Base-by-base conservation (phyloP, 2,888 invertebrate species). In the Crioceris asparagi region DNA sequence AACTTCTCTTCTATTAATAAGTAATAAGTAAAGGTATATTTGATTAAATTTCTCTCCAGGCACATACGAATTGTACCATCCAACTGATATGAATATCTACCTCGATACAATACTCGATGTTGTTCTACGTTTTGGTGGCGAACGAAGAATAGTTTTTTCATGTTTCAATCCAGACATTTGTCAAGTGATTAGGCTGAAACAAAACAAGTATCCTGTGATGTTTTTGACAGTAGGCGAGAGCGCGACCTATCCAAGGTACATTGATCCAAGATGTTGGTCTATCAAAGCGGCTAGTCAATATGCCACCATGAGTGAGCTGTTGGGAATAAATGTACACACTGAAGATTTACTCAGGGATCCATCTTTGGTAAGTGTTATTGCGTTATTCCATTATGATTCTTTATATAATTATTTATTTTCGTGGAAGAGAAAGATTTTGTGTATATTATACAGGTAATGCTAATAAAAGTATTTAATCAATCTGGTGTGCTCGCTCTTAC, bases 81-180 rank as follows among this genome's bases (percentile, higher is more conserved):
- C 84, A 0, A 80, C 87, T 49, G 97, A 97, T 64, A 76, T 92
- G 57, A 98, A 98, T 64, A 67, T 81, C 38, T 97, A 91, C 62
- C 73, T 97, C 46, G 96, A 98, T 66, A 81, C 80, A 60, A 79
- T 85, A 43, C 68, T 97, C 39, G 82, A 84, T 62, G 83, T 83
- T 12, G 84, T 94, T 1, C 65, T 96, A 48, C 75, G 79, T 46
- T 51, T 87, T 60, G 88, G 83, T 5, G 83, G 77, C 3, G 69
- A 74, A 6, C 74, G 97, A 11, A 79, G 86, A 39, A 84, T 98
- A 40, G 81, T 97, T 14, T 85, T 97, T 56, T 92, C 92, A 0
- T 88, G 88, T 53, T 97, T 97, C 64, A 91, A 96, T 67, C 91
- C 97, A 0, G 94, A 97, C 60, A 83, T 93, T 48, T 96, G 96